Percentiles rank a stretch among this genome's conserved stretches.
These are phyloP conservation scores for Leptopilina myrica DNA, from an alignment of 2,888 invertebrate species.

Conservation along the genomic window DNA sequence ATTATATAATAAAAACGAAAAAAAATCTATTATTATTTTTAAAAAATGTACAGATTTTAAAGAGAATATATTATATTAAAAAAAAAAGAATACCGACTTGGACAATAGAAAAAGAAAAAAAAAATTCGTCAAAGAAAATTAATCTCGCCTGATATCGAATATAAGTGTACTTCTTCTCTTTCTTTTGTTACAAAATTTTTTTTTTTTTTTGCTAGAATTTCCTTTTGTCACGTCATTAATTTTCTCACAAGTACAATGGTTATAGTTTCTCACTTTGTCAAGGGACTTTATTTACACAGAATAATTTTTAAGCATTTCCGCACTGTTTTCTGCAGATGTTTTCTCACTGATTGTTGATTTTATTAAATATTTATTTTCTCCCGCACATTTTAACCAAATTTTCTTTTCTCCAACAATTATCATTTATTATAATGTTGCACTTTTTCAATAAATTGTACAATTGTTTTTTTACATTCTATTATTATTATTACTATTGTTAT, in stretches of 20 bases:
- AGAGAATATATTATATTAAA: too few species aligned
- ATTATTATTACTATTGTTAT: too few species aligned
- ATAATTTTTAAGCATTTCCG: background rate
- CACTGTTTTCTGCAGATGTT: background rate
- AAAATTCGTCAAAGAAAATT: too few species aligned
- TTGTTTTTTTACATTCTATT: too few species aligned
- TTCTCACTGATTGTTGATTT: constrained; percentile 4
- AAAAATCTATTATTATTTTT: too few species aligned
- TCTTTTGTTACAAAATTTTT: background rate
- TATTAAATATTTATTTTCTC: background rate
- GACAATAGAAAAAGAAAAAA: too few species aligned
- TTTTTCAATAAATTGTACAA: too few species aligned
- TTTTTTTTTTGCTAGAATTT: background rate
- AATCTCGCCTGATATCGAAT: too few species aligned
- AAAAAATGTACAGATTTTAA: too few species aligned
- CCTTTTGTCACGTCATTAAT: background rate
- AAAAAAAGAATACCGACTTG: too few species aligned
- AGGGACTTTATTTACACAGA: background rate
- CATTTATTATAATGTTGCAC: background rate
- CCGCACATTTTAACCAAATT: background rate
- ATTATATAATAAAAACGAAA: too few species aligned
- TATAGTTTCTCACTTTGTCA: constrained; percentile 3
- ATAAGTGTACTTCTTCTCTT: too few species aligned
- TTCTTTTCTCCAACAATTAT: background rate
- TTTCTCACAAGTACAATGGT: constrained; percentile 3